Evolutionary conservation across 2,888 invertebrate species (phyloP), one percentile per base, ranked within the genome.

Genomic region (Metallyticus violacea): DNA sequence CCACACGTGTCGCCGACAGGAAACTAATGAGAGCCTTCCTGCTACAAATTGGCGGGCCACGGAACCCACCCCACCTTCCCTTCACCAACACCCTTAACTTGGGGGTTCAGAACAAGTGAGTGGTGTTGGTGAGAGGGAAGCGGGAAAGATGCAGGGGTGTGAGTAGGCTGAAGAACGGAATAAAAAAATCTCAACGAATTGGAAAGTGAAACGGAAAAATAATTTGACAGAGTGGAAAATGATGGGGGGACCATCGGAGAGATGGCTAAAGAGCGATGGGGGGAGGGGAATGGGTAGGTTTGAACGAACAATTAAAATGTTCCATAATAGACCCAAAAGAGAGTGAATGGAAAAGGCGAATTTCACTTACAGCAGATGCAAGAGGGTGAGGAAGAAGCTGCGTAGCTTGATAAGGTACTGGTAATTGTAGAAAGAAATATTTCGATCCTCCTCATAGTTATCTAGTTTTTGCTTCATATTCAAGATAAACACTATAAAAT

Each of bases 21-120:
- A 91, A 83, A 92, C 92, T 92, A 92, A 92, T 92, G 92, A 91
- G 91, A 90, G 90, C 91, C 91, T 91, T 91, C 91, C 91, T 90
- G 90, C 90, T 90, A 90, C 90, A 91, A 91, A 91, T 91, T 91
- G 91, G 90, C 88, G 85, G 85, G 88, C 83, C 83, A 40, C 40
- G 77, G 83, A 40, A 7, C 22, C 62, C 76, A 76, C 28, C 77
- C 28, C 83, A 76, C 77, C 83, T 77, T 77, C 77, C 83, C n/a
- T n/a, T n/a, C n/a, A n/a, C n/a, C n/a, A n/a, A n/a, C n/a, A n/a
- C n/a, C 76, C 83, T 29, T 77, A 62, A 22, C 40, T 62, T 3
- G 40, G 9, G 22, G 40, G 40, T 62, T 22, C 40, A 62, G 40
- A 62, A 62, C 40, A 62, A 62, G 40, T 62, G 40, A 62, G 15